Evolutionary conservation across 2,113 vertebrate genomes (phyloP).

Genomic region (Triplophysa dalaica): DNA sequence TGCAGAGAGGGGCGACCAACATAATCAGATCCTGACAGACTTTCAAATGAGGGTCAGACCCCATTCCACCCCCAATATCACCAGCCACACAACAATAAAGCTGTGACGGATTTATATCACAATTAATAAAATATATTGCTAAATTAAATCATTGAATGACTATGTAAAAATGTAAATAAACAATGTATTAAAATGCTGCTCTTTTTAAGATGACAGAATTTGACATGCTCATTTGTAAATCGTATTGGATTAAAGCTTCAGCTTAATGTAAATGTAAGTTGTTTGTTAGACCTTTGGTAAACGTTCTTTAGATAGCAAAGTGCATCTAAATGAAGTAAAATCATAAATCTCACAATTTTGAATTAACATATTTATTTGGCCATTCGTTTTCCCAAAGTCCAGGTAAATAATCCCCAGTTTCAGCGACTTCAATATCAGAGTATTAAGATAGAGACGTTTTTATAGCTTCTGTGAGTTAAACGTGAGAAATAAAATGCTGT

Average conservation of each 20-base stretch:
- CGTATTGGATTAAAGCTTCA: too few species aligned
- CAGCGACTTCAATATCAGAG: background rate
- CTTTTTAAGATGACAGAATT: too few species aligned
- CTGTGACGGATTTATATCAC: too few species aligned
- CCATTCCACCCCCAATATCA: slow-evolving; percentile 39
- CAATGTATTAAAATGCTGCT: too few species aligned
- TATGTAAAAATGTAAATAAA: too few species aligned
- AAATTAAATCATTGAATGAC: too few species aligned
- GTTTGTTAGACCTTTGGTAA: too few species aligned
- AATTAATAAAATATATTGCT: too few species aligned
- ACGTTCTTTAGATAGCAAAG: too few species aligned
- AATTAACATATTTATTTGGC: background rate
- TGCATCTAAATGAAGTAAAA: background rate
- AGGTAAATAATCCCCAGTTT: background rate
- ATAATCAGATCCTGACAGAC: slow-evolving; percentile 44
- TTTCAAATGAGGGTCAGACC: slow-evolving; percentile 42
- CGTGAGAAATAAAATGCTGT: too few species aligned
- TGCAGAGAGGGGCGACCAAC: slow-evolving; percentile 20
- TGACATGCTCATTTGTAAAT: too few species aligned
- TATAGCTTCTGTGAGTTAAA: background rate
- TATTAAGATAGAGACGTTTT: background rate
- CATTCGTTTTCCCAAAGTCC: background rate
- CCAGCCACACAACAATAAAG: slow-evolving; percentile 15
- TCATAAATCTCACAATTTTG: background rate
- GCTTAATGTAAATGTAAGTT: too few species aligned